Percentiles rank a stretch among this genome's conserved stretches.
Evolutionary conservation across 1,140 invertebrate species (phyloP).

Genomic region (Epicauta chinensis): DNA sequence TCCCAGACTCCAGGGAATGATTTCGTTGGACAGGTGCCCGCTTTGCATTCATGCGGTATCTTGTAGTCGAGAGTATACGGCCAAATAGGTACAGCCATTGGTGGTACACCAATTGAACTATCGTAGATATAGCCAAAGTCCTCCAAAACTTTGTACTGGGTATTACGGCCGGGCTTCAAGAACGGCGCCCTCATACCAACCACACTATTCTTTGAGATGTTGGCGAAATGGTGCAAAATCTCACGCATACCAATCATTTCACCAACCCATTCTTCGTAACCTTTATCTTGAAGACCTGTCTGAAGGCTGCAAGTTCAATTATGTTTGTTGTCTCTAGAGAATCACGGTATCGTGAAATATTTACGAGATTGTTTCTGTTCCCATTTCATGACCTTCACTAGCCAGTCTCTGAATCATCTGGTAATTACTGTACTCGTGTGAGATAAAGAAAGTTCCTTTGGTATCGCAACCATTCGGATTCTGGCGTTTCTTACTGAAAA

Average conservation of each 20-base stretch:
- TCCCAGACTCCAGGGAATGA: slow-evolving; percentile 91
- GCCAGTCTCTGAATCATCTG: slow-evolving; percentile 85
- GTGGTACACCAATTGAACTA: slow-evolving; percentile 81
- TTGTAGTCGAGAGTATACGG: slow-evolving; percentile 90
- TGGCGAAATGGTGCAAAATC: slow-evolving; percentile 75
- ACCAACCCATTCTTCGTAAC: slow-evolving; percentile 85
- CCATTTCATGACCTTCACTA: slow-evolving; percentile 86
- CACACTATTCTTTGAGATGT: slow-evolving; percentile 73
- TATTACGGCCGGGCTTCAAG: slow-evolving; percentile 83
- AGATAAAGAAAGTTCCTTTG: slow-evolving; percentile 88
- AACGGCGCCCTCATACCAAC: slow-evolving; percentile 86
- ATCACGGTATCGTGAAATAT: slow-evolving; percentile 37
- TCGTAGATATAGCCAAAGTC: slow-evolving; percentile 91
- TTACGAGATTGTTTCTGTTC: slow-evolving; percentile 80
- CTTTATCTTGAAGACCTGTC: slow-evolving; percentile 77
- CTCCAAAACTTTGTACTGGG: slow-evolving; percentile 85
- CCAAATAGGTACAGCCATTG: slow-evolving; percentile 80
- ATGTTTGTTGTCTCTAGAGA: not conserved
- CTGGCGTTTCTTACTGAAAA: slow-evolving; percentile 69
- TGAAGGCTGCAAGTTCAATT: slow-evolving; percentile 46
- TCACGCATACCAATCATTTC: slow-evolving; percentile 93
- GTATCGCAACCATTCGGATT: slow-evolving; percentile 90
- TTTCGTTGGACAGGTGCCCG: slow-evolving; percentile 84
- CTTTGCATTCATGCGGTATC: slow-evolving; percentile 87
- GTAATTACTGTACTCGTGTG: slow-evolving; percentile 94